Evolutionary conservation across 2,797 vertebrate genomes (phyloP).

Genomic region (Chiloscyllium punctatum): DNA sequence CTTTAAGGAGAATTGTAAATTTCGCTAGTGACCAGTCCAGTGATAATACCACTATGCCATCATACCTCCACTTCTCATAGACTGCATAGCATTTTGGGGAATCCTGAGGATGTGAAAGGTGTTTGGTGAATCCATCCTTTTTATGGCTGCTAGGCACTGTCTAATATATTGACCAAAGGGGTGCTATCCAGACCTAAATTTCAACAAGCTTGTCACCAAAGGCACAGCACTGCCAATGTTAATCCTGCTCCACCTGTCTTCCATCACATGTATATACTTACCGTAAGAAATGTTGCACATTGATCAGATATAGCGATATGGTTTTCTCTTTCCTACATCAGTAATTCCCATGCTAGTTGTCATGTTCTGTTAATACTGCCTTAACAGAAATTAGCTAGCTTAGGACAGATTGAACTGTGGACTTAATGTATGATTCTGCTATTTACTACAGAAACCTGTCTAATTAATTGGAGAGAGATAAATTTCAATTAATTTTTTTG

Average conservation of each 20-base stretch:
- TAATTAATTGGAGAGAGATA: background rate
- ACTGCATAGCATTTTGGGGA: no score
- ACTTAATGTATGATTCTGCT: background rate
- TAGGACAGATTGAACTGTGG: background rate
- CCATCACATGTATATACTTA: background rate
- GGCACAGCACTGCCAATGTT: background rate
- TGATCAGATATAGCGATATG: background rate
- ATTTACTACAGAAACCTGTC: background rate
- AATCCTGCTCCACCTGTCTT: background rate
- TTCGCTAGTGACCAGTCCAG: no score
- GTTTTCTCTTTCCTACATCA: background rate
- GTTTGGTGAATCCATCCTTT: slow-evolving; percentile 43
- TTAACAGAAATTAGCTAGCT: background rate
- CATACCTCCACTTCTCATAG: no score
- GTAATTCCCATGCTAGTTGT: background rate
- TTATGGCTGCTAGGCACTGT: slow-evolving; percentile 27
- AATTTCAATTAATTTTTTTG: background rate
- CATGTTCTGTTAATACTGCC: background rate
- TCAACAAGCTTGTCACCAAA: background rate
- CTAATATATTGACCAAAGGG: background rate
- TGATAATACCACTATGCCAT: no score
- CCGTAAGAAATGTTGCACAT: background rate
- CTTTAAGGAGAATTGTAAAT: no score
- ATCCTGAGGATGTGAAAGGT: background rate
- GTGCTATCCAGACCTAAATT: background rate